Base-by-base conservation (phyloP, 2,113 vertebrate genomes). In the Vidua macroura region DNA sequence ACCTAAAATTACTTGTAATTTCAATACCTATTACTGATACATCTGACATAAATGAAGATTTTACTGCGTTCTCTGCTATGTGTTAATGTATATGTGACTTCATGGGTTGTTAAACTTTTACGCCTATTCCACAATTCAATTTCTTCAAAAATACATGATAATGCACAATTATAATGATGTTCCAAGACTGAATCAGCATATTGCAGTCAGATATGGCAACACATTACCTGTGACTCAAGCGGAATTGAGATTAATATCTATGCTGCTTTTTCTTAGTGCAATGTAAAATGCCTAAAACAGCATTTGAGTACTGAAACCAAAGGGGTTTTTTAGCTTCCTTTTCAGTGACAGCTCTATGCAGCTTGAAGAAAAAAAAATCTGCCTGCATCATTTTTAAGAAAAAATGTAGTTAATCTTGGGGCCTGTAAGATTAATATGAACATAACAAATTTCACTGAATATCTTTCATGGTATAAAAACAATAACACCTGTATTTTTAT, bases 121-220 rank as follows among this genome's bases (percentile, higher is more conserved):
- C 48, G 87, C 77, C 76, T 95, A 52, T 68, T 86, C 46, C 82
- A 91, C 83, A 94, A 95, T 96, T 88, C 52, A 89, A 76, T 94
- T 93, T 91, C 33, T 75, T 77, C 41, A 56, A 93, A 43, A 23
- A 68, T 70, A 94, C 39, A 87, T 55, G 70, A 78, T 83, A 85
- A 80, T 53, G 44, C 55, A 59, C 59, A 69, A 58, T 86, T 72
- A 88, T 89, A 97, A 88, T 44, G 83, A 43, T 0, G 1, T 14
- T 79, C 60, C 58, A 35, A 21, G 75, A 95, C 92, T 86, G 87
- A 97, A 93, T 95, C 84, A 95, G 75, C 53, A 51, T 49, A 35
- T 85, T 92, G 76, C 78, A 92, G 69, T 46, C 83, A 95, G 89
- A 95, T 93, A 87, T 3, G 3, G 43, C 60, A 88, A 81, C 68